Evolutionary conservation across 2,797 vertebrate species (phyloP).

Genomic region (Enteromius thamalakanensis): DNA sequence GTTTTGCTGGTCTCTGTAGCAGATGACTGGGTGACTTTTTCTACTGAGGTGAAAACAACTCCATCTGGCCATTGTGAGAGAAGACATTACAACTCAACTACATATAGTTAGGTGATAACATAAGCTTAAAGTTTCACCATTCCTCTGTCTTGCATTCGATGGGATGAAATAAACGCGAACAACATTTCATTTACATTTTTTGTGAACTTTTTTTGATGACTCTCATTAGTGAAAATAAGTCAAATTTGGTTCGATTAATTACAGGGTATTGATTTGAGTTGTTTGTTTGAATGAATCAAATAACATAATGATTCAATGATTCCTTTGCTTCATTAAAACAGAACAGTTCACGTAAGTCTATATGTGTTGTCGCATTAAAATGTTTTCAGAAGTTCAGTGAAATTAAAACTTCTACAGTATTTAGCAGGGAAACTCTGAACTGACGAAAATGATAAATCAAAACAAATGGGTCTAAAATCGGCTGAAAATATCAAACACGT

Average conservation of each 20-base stretch:
- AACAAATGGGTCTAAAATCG: no score
- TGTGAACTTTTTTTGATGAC: neutral
- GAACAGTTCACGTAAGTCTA: neutral
- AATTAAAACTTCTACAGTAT: neutral
- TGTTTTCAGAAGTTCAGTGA: neutral
- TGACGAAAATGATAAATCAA: no score
- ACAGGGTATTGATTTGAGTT: neutral
- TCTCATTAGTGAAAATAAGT: neutral
- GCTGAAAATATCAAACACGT: no score
- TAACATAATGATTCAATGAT: neutral
- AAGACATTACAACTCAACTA: neutral
- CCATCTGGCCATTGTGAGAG: neutral
- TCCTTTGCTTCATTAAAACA: neutral
- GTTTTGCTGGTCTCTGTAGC: neutral
- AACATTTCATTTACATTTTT: neutral
- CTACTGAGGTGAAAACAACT: neutral
- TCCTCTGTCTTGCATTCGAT: neutral
- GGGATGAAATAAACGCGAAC: neutral
- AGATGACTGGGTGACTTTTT: conserved; percentile 17
- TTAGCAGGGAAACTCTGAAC: neutral
- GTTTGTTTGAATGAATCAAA: neutral
- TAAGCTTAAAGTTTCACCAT: neutral
- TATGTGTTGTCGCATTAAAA: neutral
- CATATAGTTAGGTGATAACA: neutral
- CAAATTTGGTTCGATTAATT: neutral